Conservation (phyloP, 1,140 invertebrate genomes). For the Zaprionus taronus region DNA sequence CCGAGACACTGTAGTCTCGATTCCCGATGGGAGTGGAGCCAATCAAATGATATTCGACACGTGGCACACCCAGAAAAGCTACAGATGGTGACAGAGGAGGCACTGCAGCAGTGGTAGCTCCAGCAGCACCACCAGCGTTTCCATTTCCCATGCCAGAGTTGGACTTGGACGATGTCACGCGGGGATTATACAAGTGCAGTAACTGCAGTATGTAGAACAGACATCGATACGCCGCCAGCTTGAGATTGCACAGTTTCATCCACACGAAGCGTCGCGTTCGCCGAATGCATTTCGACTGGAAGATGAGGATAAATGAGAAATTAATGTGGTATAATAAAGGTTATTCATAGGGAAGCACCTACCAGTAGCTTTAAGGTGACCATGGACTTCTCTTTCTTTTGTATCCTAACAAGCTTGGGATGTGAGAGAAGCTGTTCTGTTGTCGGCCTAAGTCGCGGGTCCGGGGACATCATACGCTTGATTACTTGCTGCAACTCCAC, state of each 20-base stretch:
- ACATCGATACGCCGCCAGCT: constrained; percentile 57
- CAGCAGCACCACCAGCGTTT: neutral
- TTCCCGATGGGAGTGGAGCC: constrained; percentile 72
- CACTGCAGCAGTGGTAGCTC: neutral
- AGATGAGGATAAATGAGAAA: neutral
- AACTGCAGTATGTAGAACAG: constrained; percentile 65
- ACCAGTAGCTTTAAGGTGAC: constrained; percentile 63
- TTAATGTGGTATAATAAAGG: neutral
- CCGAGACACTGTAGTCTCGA: constrained; percentile 59
- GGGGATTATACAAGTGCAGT: constrained; percentile 53
- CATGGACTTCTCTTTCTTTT: constrained; percentile 62
- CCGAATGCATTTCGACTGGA: constrained; percentile 64
- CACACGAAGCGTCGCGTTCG: constrained; percentile 63
- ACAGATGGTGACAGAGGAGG: constrained; percentile 12
- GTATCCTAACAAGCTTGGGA: constrained; percentile 62
- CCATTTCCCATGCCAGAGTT: constrained; percentile 1
- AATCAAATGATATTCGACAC: constrained; percentile 53
- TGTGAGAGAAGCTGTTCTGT: constrained; percentile 85
- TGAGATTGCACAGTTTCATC: constrained; percentile 79
- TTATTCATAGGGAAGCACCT: neutral
- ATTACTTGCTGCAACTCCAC: constrained; percentile 86
- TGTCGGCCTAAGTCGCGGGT: constrained; percentile 85
- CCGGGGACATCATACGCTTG: constrained; percentile 86
- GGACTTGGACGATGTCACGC: constrained; percentile 26
- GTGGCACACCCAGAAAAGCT: constrained; percentile 14